A percentile compares a stretch with the other conserved stretches of the same genome.
phyloP scores from a whole-genome alignment of 2,113 vertebrate genomes.

The Dromiciops gliroides region DNA sequence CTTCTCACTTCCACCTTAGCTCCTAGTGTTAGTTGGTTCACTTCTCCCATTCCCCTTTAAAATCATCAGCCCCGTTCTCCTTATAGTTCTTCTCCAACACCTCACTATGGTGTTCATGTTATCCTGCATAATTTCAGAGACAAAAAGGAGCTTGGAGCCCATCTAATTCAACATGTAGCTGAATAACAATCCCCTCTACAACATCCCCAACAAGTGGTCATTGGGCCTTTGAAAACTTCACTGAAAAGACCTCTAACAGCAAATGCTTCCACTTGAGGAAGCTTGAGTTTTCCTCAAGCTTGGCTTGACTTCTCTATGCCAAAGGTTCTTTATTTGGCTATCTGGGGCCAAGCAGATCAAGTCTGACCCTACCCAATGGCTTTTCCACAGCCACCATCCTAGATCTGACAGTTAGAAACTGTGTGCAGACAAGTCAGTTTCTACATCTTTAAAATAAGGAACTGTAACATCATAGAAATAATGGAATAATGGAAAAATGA shows the following conservation, averaged over 20 bases:
- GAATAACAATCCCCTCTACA: not conserved
- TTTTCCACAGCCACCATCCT: not conserved
- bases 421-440: not conserved
- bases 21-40: not conserved
- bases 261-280: no score
- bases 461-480: not conserved
- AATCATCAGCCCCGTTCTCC: not conserved
- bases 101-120: not conserved
- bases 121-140: not conserved
- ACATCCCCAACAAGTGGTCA: not conserved
- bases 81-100: not conserved
- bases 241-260: not conserved
- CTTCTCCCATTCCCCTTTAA: not conserved
- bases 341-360: not conserved
- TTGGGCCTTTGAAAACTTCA: not conserved
- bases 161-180: not conserved
- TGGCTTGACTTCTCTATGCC: not conserved
- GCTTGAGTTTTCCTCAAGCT: not conserved
- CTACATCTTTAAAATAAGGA: not conserved
- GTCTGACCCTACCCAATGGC: not conserved
- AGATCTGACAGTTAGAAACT: not conserved
- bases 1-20: not conserved
- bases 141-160: not conserved
- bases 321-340: not conserved
- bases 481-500: not conserved